phyloP scores from a whole-genome alignment of 2,888 invertebrate species.

The Tipula unca region DNA sequence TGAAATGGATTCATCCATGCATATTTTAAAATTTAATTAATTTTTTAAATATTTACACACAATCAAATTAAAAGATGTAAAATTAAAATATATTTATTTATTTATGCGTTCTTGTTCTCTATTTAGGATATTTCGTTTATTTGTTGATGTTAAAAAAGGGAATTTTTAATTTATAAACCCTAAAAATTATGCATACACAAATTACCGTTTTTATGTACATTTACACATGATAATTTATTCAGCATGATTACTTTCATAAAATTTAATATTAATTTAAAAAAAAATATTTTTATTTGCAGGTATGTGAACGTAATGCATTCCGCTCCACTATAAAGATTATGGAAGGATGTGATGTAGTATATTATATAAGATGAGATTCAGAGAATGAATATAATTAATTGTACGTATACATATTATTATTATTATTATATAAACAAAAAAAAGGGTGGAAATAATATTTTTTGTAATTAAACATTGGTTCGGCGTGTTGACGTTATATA shows the following conservation, averaged over 20 bases:
- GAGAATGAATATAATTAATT: not conserved
- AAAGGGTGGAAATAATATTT: not conserved
- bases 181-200: not conserved
- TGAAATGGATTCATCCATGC: not conserved
- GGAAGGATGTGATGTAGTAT: not conserved
- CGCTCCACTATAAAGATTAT: not conserved
- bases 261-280: not conserved
- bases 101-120: not conserved
- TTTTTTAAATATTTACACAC: not conserved
- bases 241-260: not conserved
- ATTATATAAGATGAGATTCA: not conserved
- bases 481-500: not conserved
- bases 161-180: not conserved
- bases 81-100: not conserved
- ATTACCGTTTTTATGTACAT: not conserved
- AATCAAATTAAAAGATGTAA: not conserved
- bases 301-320: not conserved
- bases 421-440: not conserved
- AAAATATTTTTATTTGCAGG: not conserved
- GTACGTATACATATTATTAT: not conserved
- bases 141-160: not conserved
- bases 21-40: not conserved
- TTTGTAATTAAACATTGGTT: not conserved
- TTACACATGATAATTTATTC: not conserved
- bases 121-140: not conserved